phyloP scores from a whole-genome alignment of 2,797 vertebrate species.

The Poliocrania exsul region DNA sequence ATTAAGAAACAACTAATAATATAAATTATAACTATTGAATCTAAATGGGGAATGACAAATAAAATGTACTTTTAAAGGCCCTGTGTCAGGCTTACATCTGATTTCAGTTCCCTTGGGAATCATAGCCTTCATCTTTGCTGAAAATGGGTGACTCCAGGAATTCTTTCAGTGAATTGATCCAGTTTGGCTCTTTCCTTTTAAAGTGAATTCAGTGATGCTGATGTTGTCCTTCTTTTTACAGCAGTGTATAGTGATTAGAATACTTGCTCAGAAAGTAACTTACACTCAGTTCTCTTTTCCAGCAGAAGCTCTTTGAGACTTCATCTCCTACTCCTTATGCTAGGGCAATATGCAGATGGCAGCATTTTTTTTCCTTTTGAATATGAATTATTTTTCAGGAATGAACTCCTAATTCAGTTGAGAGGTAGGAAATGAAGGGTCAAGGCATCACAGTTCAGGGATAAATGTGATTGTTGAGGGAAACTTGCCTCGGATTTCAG shows the following conservation, averaged over 20 bases:
- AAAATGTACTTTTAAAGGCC: background rate
- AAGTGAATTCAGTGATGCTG: background rate
- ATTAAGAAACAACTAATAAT: conserved; percentile 2
- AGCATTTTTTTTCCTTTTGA: background rate
- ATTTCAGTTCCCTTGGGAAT: background rate
- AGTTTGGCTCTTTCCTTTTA: background rate
- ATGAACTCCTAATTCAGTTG: background rate
- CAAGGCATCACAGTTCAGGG: background rate
- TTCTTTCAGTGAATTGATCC: background rate
- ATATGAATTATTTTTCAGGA: background rate
- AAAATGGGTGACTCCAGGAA: background rate
- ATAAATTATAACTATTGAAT: background rate
- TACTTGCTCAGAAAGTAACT: background rate
- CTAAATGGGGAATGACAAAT: background rate
- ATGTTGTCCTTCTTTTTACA: background rate
- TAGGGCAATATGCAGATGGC: background rate
- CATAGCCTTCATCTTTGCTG: background rate
- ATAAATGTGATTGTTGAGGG: background rate
- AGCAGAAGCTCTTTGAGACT: background rate
- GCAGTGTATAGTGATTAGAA: background rate
- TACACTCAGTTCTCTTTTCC: background rate
- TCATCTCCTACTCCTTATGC: background rate
- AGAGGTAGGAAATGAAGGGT: background rate
- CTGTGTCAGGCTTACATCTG: fast-evolving
- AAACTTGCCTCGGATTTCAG: background rate